These are phyloP conservation scores for Protonibea diacanthus DNA, from an alignment of 2,797 vertebrate species.

Conservation along the genomic window DNA sequence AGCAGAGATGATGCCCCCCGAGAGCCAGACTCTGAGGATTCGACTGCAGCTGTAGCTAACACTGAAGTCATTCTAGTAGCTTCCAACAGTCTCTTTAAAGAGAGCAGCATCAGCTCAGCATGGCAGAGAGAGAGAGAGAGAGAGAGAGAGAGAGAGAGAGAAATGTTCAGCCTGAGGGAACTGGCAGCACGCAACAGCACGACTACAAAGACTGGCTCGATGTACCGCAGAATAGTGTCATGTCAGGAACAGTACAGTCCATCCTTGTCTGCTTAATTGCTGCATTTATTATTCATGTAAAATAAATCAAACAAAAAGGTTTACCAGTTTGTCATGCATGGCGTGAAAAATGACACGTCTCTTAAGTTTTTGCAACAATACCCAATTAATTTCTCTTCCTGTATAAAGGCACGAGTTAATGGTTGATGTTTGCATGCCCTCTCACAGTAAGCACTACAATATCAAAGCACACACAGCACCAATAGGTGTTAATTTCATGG, in stretches of 20 bases:
- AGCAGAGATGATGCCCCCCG: constrained; percentile 17
- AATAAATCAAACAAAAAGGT: background rate
- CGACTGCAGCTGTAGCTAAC: constrained; percentile 38
- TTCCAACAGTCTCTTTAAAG: constrained; percentile 35
- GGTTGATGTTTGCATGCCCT: background rate
- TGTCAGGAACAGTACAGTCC: background rate
- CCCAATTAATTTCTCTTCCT: background rate
- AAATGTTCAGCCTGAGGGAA: constrained; percentile 33
- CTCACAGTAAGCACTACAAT: background rate
- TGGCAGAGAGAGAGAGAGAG: background rate
- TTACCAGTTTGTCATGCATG: background rate
- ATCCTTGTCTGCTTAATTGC: background rate
- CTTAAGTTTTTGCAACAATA: no score
- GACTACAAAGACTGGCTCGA: background rate
- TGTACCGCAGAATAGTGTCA: constrained; percentile 1
- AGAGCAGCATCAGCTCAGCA: constrained; percentile 43
- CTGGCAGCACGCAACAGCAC: constrained; percentile 9
- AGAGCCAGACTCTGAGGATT: constrained; percentile 9
- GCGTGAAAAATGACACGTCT: no score
- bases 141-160: background rate
- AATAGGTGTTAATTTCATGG: background rate
- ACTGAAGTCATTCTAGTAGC: constrained; percentile 31
- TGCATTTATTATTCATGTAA: background rate
- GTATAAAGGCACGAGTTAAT: background rate
- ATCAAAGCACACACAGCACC: background rate